Conservation (phyloP, 2,797 vertebrate genomes). For the Emydoidea blandingii region DNA sequence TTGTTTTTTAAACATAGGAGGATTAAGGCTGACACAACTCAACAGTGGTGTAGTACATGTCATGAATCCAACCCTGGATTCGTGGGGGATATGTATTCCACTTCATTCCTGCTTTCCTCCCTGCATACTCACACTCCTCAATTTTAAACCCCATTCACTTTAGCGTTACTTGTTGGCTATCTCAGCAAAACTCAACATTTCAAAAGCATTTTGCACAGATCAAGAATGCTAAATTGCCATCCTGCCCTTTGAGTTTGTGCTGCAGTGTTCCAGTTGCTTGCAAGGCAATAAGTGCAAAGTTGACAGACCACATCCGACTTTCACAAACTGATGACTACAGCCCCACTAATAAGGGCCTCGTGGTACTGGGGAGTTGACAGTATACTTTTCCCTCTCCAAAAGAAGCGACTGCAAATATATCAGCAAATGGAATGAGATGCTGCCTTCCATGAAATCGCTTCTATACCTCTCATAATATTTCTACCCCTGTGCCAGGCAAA, state of each 20-base stretch:
- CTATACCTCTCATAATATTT: not conserved
- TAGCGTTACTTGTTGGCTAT: not conserved
- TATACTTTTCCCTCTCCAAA: not conserved
- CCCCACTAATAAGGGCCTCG: conserved; percentile 56
- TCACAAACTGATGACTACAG: conserved; percentile 74
- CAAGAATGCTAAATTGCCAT: not conserved
- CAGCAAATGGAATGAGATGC: not conserved
- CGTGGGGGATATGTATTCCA: not conserved
- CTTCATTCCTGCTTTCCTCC: not conserved
- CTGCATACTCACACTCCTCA: not conserved
- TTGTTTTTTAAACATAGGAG: not conserved
- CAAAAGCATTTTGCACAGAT: conserved; percentile 20
- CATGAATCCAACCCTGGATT: not conserved
- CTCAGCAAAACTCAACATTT: not conserved
- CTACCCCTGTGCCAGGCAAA: not conserved
- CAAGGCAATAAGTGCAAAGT: conserved; percentile 59
- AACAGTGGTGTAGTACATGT: not conserved
- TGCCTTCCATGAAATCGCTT: not conserved
- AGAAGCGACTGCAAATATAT: not conserved
- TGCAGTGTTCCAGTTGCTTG: conserved; percentile 51
- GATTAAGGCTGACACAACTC: not conserved
- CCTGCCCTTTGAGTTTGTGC: not conserved
- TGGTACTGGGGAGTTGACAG: conserved; percentile 11
- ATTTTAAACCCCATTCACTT: not conserved
- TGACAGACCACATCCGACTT: conserved; percentile 46